Base-by-base conservation (phyloP, 2,888 invertebrate species). In the Acleris cristana region DNA sequence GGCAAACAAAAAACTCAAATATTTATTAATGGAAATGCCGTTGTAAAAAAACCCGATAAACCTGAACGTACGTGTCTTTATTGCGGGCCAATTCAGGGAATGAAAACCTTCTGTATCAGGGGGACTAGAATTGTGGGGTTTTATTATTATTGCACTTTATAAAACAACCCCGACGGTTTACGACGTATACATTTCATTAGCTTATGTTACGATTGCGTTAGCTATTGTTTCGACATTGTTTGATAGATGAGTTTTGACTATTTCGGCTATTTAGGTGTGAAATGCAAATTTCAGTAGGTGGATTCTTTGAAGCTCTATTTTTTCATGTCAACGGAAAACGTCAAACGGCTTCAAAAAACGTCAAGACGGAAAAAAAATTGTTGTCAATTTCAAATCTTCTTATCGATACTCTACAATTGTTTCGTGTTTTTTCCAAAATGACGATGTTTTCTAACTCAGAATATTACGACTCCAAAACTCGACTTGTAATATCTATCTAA, bases 141-240 rank as follows among this genome's bases (percentile, higher is more conserved):
- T 90, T 89, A 92, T 85, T 86, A 89, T 90, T 90, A 91, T 90
- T 89, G 87, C 88, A 87, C 87, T 87, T 89, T 87, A 90, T 89
- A 90, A 89, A 90, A 85, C 85, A 85, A 81, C 83, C 81, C 79
- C 79, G 81, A 79, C 76, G 83, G 81, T 89, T 90, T 88, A 89
- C 88, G 88, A 87, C 86, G 87, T 86, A 88, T 90, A 89, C 89
- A 91, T 89, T 90, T 89, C 85, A 89, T 90, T 90, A 90, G 88
- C 85, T 83, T 83, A 84, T 84, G 88, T 85, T 85, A 79, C 83
- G 81, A 87, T 85, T 82, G 81, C 79, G 83, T 87, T 88, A 18
- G 40, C 49, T 87, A 87, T 86, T 84, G 81, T 82, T 70, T 69
- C 34, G 49, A 19, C 18, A 40, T 34, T 18, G 49, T 34, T 3